Conservation (phyloP, 2,888 invertebrate genomes). For the Drosophila meridiana region DNA sequence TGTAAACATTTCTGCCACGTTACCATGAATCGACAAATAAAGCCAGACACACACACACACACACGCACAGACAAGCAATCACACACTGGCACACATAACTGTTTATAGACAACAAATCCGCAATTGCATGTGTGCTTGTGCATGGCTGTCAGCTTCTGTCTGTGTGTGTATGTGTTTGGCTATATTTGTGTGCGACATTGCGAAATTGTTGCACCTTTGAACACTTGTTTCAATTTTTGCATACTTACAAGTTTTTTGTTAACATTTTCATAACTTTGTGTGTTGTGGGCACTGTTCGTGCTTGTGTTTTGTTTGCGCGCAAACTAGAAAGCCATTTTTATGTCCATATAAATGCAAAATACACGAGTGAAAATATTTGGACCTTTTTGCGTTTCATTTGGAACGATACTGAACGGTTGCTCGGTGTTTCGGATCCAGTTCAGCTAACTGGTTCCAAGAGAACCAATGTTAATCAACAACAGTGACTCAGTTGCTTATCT, state of each 20-base stretch:
- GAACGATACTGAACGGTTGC: constrained; percentile 55
- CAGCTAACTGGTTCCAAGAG: constrained; percentile 1
- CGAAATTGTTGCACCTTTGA: constrained; percentile 45
- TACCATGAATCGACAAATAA: constrained; percentile 36
- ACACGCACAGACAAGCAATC: background rate
- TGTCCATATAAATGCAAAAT: constrained; percentile 85
- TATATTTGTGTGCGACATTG: constrained; percentile 37
- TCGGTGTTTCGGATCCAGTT: constrained; percentile 3
- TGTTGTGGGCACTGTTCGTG: constrained; percentile 82
- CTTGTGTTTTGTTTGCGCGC: constrained; percentile 78
- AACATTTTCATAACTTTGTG: constrained; percentile 82
- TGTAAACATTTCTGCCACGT: constrained; percentile 62
- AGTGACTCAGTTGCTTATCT: constrained; percentile 6
- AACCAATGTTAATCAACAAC: constrained; percentile 15
- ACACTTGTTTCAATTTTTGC: background rate
- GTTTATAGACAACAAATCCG: constrained; percentile 21
- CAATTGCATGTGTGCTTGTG: constrained; percentile 28
- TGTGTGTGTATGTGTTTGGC: constrained; percentile 1
- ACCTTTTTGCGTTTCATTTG: constrained; percentile 84
- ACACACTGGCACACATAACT: constrained; percentile 2
- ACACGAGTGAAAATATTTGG: constrained; percentile 71
- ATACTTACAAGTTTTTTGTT: constrained; percentile 80
- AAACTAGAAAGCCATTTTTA: constrained; percentile 92
- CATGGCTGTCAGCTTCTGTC: background rate
- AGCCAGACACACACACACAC: constrained; percentile 19